Base-by-base conservation (phyloP, 2,888 invertebrate genomes). In the Lithophane socia region DNA sequence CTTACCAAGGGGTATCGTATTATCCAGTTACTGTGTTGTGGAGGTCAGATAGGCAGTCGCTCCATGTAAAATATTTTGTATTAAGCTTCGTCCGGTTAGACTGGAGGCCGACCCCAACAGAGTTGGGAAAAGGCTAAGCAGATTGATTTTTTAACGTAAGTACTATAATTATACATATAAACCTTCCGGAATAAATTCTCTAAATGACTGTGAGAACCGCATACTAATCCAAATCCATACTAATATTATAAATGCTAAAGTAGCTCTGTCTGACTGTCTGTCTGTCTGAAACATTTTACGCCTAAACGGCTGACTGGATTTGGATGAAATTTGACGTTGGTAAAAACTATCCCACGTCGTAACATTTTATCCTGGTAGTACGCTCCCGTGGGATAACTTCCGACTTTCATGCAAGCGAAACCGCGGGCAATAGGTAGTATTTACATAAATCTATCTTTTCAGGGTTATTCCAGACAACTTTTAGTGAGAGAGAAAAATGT, bases 391-490 rank as follows among this genome's bases (percentile, higher is more conserved):
- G 37, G 37, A 37, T 37, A 37, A 37, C 37, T 37, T 37, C 5
- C 37, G 37, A 37, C 37, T 5, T 37, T 37, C 37, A 37, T 37
- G 37, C 37, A 37, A 37, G 37, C 37, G 37, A 37, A 37, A 37
- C 5, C 7, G 56, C 24, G 13, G 24, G 7, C 2, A 13, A 18
- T 16, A 24, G 24, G 3, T 65, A 24, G 16, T 24, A 66, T 66
- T 49, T 12, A 49, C 47, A 66, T 49, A 8, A 18, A 58, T 66
- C 0, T n/a, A 1, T 54, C 0, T 37, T 85, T 82, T 65, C 73
- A 85, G 85, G 2, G 29, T 42, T 85, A 85, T 76, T 86, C 85
- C 12, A 75, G 58, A 67, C 80, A 85, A 1, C 68, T 85, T 5
- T 29, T 86, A 60, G 56, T 42, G 21, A 77, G 86, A 42, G 21